Evolutionary conservation across 2,113 vertebrate genomes (phyloP).

Genomic region (Gymnobelideus leadbeateri): DNA sequence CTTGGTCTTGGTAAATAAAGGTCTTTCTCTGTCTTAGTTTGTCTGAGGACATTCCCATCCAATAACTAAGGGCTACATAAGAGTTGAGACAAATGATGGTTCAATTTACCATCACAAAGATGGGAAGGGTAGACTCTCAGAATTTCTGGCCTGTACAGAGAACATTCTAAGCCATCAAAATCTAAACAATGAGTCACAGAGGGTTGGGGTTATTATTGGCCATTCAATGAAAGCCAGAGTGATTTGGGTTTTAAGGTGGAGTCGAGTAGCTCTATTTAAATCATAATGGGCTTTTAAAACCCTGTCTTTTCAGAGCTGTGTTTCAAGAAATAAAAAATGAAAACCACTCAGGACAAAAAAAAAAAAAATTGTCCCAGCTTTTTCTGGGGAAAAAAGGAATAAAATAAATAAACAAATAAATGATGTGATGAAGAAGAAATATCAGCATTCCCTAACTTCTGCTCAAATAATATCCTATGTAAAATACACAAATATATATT

Average conservation of each 20-base stretch:
- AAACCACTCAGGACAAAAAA: background rate
- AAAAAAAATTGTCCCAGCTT: background rate
- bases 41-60: background rate
- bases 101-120: background rate
- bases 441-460: background rate
- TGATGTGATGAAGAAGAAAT: background rate
- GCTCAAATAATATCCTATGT: background rate
- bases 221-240: background rate
- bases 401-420: background rate
- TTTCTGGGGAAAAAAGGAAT: background rate
- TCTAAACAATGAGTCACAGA: background rate
- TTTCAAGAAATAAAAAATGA: no score
- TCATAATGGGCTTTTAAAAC: no score
- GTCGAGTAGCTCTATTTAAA: no score
- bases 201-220: background rate
- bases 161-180: background rate
- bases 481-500: background rate
- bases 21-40: background rate
- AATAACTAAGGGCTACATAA: background rate
- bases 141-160: background rate
- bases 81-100: background rate
- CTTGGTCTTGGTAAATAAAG: background rate
- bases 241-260: background rate
- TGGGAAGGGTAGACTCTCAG: background rate
- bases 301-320: no score